Evolutionary conservation across 2,797 vertebrate genomes (phyloP), one percentile per base, ranked within the genome.

Genomic region (Molothrus aeneus): DNA sequence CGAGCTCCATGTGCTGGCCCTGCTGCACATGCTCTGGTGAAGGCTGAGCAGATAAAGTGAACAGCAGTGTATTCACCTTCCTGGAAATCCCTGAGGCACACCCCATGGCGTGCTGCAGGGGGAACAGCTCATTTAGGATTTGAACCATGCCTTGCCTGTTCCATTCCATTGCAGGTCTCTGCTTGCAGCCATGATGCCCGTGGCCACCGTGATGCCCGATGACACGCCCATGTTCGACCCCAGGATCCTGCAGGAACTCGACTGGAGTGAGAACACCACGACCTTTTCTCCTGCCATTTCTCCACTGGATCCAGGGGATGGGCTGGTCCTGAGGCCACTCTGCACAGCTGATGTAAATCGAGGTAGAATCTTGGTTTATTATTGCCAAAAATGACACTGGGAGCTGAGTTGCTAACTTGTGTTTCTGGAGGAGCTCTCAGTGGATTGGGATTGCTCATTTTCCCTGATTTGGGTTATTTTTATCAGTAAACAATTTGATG

Each of bases 191-290:
- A 97, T 97, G 97, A 95, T 97, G 96, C 91, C 95, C 24, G 90
- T 86, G 61, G 90, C 90, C 82, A 79, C 96, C 19, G 98, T 99
- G 98, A 97, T 99, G 97, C 98, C 98, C 43, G 98, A 99, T 32
- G 99, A 99, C 96, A 98, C 98, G 1, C 99, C 99, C 1, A 98
- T 99, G 86, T 99, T 99, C 94, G 99, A 99, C 80, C 99, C 99
- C 7, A 96, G 90, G 32, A 96, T 99, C 42, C 98, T 99, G 72
- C 97, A 98, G 25, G 99, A 99, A 10, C 97, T 99, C 3, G 99
- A 99, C 98, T 99, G 99, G 99, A 99, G 98, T 3, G 97, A 98
- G 97, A 99, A 98, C 95, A 98, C 95, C 0, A 98, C 98, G 0
- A 95, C 97, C 3, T 99, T 99, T 97, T 99, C 98, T 71, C 99